These are phyloP conservation scores for Aegotheles bennettii DNA, from an alignment of 2,113 vertebrate genomes.

Conservation along the genomic window DNA sequence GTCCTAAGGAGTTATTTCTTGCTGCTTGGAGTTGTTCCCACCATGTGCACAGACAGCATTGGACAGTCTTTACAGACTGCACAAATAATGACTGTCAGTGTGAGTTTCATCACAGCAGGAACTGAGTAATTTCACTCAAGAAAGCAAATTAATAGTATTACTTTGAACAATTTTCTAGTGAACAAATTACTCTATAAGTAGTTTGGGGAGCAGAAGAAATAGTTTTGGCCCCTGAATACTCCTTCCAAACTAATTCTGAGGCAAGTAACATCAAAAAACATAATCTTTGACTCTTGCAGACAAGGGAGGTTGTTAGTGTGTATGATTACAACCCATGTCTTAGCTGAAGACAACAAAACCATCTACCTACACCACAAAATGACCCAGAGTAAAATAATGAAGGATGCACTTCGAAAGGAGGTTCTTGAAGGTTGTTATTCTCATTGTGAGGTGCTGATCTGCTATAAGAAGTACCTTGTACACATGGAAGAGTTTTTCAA, in stretches of 20 bases:
- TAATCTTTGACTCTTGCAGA: not conserved
- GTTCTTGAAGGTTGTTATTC: not conserved
- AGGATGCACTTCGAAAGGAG: not conserved
- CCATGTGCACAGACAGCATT: not conserved
- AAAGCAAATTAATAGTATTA: not conserved
- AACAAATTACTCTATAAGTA: not conserved
- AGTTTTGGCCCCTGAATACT: not conserved
- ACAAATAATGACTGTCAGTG: fast-evolving
- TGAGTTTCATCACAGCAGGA: not conserved
- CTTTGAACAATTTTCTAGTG: not conserved
- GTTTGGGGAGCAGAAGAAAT: not conserved
- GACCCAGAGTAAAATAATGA: not conserved
- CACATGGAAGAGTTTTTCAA: not conserved
- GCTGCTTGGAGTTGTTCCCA: not conserved
- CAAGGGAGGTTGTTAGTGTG: not conserved
- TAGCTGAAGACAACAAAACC: not conserved
- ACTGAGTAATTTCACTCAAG: not conserved
- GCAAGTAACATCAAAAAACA: not conserved
- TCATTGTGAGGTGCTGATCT: not conserved
- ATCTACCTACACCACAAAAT: not conserved
- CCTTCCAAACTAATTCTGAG: not conserved
- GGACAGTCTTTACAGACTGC: not conserved
- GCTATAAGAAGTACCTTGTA: not conserved
- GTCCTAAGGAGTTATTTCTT: not conserved
- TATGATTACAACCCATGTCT: not conserved